Evolutionary conservation across 2,113 vertebrate species (phyloP).

Genomic region (Lagopus muta): DNA sequence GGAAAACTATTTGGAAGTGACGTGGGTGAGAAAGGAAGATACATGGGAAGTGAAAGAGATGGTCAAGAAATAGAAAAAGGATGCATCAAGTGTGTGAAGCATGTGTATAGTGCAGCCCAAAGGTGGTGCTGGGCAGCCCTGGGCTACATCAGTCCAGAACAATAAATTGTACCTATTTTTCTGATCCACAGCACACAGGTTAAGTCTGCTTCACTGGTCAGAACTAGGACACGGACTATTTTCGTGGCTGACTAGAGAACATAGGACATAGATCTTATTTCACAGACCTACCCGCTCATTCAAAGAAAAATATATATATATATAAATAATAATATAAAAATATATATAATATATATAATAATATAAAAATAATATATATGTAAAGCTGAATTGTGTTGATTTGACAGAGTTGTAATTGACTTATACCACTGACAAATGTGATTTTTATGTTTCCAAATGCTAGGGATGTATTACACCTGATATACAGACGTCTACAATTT

Average conservation of each 20-base stretch:
- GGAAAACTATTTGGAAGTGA: neutral
- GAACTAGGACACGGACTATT: accelerated
- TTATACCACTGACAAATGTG: neutral
- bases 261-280: accelerated
- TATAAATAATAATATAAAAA: neutral
- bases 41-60: neutral
- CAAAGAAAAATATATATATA: neutral
- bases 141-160: too few relatives aligned
- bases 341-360: neutral
- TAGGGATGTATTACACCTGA: neutral
- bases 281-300: neutral
- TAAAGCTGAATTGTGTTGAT: neutral
- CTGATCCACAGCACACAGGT: neutral
- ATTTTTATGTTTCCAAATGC: neutral
- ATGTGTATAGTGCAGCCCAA: neutral
- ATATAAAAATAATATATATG: neutral
- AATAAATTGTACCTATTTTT: neutral
- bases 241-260: neutral
- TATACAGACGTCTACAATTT: neutral
- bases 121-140: neutral
- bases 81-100: neutral
- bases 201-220: neutral
- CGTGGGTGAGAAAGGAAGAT: neutral
- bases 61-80: neutral
- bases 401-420: neutral